Evolutionary conservation across 2,888 invertebrate species (phyloP).

Genomic region (Zonitis immaculata): DNA sequence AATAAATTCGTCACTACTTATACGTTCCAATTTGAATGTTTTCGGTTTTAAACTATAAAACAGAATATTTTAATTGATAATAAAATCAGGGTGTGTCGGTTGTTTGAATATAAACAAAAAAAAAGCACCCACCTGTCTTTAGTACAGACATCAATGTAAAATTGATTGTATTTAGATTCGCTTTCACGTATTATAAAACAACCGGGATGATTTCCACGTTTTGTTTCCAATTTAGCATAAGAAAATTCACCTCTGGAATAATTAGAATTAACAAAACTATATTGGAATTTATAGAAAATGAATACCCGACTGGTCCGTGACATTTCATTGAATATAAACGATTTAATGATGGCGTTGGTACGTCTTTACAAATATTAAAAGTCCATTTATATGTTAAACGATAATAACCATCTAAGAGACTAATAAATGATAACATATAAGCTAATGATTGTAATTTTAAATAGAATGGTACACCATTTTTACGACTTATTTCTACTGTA

Average conservation of each 20-base stretch:
- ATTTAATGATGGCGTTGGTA: conserved; percentile 73
- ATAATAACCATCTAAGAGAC: conserved; percentile 81
- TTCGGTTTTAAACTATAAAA: conserved; percentile 57
- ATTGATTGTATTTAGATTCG: conserved; percentile 72
- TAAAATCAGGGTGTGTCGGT: background rate
- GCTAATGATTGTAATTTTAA: conserved; percentile 64
- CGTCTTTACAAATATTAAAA: conserved; percentile 80
- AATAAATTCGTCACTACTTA: conserved; percentile 56
- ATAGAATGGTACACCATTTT: conserved; percentile 72
- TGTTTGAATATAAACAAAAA: conserved; percentile 1
- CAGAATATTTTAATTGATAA: too few relatives aligned
- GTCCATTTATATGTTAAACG: conserved; percentile 85
- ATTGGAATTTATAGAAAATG: conserved; percentile 14
- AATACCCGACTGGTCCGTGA: conserved; percentile 87
- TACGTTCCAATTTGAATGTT: conserved; percentile 63
- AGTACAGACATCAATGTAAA: conserved; percentile 76
- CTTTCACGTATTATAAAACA: conserved; percentile 80
- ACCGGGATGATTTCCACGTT: conserved; percentile 68
- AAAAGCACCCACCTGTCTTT: conserved; percentile 58
- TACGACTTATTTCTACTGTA: conserved; percentile 70
- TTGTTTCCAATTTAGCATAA: conserved; percentile 76
- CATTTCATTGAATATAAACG: conserved; percentile 70
- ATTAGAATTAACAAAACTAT: conserved; percentile 4
- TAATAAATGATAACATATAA: conserved; percentile 72
- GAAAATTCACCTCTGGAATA: conserved; percentile 73